Percentiles rank a stretch among this genome's conserved stretches.
These are phyloP conservation scores for Acleris literana DNA, from an alignment of 2,888 invertebrate genomes.

Conservation along the genomic window DNA sequence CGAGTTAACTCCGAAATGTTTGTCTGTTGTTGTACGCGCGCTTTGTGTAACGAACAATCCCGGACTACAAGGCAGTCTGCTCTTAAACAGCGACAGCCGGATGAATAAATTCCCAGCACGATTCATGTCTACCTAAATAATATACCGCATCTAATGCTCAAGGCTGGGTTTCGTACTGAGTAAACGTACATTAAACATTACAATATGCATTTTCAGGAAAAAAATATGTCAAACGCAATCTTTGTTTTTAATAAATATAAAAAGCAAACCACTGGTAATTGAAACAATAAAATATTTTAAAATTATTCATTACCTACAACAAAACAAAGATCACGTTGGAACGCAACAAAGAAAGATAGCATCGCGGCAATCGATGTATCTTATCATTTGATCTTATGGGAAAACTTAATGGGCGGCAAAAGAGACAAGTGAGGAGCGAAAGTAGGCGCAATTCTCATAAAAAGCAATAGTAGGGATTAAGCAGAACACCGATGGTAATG, in stretches of 20 bases:
- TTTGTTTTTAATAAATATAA: not conserved
- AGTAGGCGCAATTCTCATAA: conserved; percentile 70
- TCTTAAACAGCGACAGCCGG: conserved; percentile 46
- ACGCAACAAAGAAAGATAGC: conserved; percentile 36
- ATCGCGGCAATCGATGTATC: conserved; percentile 38
- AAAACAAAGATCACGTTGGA: conserved; percentile 31
- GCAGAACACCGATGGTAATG: conserved; percentile 78
- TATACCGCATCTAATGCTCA: conserved; percentile 30
- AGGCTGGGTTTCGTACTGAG: not conserved
- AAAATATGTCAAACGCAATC: not conserved
- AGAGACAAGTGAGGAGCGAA: conserved; percentile 58
- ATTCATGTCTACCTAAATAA: conserved; percentile 28
- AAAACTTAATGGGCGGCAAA: conserved; percentile 57
- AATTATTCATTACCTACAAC: conserved; percentile 18
- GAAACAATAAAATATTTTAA: not conserved
- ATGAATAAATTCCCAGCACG: conserved; percentile 50
- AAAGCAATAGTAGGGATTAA: conserved; percentile 79
- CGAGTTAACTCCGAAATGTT: conserved; percentile 81
- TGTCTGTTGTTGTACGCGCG: conserved; percentile 79
- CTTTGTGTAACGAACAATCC: conserved; percentile 79
- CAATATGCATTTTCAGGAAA: not conserved
- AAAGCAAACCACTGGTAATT: too few species aligned
- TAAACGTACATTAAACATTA: not conserved
- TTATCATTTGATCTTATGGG: conserved; percentile 48
- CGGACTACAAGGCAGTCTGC: conserved; percentile 66